Conservation (phyloP, 2,797 vertebrate species). For the Somateria mollissima region DNA sequence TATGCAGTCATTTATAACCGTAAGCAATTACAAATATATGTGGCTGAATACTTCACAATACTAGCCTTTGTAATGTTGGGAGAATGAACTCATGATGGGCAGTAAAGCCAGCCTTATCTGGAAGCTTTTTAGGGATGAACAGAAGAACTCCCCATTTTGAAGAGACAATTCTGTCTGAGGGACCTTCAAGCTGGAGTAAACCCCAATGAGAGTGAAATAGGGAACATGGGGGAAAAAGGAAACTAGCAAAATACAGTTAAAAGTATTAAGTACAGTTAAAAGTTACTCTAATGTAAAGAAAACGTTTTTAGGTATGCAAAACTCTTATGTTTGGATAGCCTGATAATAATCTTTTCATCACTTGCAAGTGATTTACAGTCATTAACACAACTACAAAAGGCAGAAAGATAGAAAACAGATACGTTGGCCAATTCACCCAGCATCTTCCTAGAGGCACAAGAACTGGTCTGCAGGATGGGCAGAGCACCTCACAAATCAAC, state of each 20-base stretch:
- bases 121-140: neutral
- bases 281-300: neutral
- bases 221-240: neutral
- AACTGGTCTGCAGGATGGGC: neutral
- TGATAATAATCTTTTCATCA: neutral
- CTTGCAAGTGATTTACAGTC: neutral
- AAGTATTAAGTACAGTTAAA: neutral
- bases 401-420: neutral
- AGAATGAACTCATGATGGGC: neutral
- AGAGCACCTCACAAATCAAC: neutral
- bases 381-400: neutral
- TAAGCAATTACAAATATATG: neutral
- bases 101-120: neutral
- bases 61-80: accelerated
- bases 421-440: accelerated
- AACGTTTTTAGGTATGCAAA: neutral
- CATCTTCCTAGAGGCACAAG: accelerated
- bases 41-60: too few species aligned
- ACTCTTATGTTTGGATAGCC: too few species aligned
- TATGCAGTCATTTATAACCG: neutral
- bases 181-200: neutral
- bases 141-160: neutral
- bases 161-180: neutral
- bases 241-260: neutral
- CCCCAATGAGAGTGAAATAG: neutral